These are phyloP conservation scores for Pitta sordida DNA, from an alignment of 2,113 vertebrate species.

Conservation along the genomic window DNA sequence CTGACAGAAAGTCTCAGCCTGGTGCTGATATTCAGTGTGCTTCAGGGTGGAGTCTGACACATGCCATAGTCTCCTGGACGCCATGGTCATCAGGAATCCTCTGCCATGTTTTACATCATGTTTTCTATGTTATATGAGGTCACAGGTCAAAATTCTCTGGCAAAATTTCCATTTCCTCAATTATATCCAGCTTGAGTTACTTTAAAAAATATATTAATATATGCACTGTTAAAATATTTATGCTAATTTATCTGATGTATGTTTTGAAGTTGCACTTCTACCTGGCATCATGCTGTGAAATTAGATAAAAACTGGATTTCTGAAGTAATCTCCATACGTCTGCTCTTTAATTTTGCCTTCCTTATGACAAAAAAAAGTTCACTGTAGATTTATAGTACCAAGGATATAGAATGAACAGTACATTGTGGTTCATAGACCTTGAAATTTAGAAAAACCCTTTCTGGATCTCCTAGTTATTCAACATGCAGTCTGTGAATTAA, in stretches of 20 bases:
- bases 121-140: neutral
- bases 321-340: neutral
- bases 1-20: neutral
- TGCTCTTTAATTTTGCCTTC: neutral
- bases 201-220: too few species aligned
- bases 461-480: neutral
- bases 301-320: neutral
- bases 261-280: neutral
- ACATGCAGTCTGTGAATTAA: neutral
- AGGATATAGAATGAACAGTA: neutral
- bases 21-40: neutral
- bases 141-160: neutral
- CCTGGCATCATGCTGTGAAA: neutral
- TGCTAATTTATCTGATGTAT: neutral
- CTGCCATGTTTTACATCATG: fast-evolving
- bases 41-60: neutral
- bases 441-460: neutral
- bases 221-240: neutral
- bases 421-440: neutral
- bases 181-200: neutral
- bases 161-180: neutral
- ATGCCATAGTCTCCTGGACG: neutral
- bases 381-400: neutral
- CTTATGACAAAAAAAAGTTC: neutral
- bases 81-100: neutral